Conservation (phyloP, 1,140 invertebrate genomes). For the Andrena cerasifolii region DNA sequence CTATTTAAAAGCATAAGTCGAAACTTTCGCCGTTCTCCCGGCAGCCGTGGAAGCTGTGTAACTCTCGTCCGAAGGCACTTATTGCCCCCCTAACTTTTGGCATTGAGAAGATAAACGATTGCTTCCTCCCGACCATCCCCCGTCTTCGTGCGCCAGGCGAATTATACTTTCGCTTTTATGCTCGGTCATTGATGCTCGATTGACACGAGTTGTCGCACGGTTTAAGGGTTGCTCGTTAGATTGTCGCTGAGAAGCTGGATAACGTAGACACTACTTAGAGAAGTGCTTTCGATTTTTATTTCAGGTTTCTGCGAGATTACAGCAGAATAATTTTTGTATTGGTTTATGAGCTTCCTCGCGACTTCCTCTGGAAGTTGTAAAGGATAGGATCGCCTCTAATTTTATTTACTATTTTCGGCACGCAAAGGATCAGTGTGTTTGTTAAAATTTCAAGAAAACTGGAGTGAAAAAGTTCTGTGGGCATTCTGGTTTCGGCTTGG, state of each 20-base stretch:
- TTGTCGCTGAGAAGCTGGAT: neutral
- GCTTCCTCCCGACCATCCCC: neutral
- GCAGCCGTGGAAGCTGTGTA: conserved; percentile 15
- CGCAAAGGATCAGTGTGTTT: no score
- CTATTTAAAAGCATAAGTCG: neutral
- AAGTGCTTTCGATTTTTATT: neutral
- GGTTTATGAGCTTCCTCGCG: no score
- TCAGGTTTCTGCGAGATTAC: neutral
- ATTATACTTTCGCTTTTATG: conserved; percentile 1
- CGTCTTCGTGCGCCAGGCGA: neutral
- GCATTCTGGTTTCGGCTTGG: no score
- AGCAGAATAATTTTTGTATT: no score
- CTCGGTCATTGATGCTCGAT: neutral
- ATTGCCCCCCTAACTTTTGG: conserved; percentile 4
- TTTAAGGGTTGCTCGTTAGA: neutral
- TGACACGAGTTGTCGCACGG: neutral
- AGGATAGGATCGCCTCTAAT: no score
- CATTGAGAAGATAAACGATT: conserved; percentile 9
- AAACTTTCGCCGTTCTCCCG: conserved; percentile 11
- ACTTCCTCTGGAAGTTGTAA: no score
- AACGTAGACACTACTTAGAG: no score
- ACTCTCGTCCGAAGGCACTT: conserved; percentile 15
- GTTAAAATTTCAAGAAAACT: no score
- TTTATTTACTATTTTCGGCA: no score
- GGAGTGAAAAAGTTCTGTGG: no score